Evolutionary conservation across 37 sponge, comb jelly and placozoan genomes (phyloP).

Genomic region (Chondrosia reniformis): DNA sequence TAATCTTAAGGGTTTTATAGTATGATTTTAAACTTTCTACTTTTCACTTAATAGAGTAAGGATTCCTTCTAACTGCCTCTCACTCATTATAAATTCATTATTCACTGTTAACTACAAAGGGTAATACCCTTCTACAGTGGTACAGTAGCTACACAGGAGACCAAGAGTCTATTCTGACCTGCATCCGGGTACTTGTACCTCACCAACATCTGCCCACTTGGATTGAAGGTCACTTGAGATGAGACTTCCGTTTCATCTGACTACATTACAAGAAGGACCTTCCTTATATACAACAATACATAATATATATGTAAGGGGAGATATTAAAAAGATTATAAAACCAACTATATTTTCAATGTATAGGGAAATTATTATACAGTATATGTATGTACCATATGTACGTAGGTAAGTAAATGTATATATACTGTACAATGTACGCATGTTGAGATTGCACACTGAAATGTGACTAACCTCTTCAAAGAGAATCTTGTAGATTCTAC

Average conservation of each 20-base stretch:
- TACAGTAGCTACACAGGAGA: background rate
- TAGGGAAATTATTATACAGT: background rate
- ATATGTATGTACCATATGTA: background rate
- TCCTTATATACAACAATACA: conserved; percentile 16
- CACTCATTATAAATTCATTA: too few relatives aligned
- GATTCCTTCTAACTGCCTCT: too few relatives aligned
- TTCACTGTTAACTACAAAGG: too few relatives aligned
- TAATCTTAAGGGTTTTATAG: too few relatives aligned
- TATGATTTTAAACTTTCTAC: too few relatives aligned
- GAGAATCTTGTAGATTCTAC: conserved; percentile 39
- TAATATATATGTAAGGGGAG: background rate
- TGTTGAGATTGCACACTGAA: background rate
- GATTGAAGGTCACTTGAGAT: conserved; percentile 52
- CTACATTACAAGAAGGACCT: background rate
- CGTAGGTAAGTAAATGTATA: background rate
- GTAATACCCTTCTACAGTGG: background rate
- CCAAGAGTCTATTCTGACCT: background rate
- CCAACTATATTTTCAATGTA: background rate
- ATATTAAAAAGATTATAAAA: background rate
- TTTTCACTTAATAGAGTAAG: too few relatives aligned
- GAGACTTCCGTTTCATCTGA: conserved; percentile 46
- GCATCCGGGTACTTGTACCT: conserved; percentile 49
- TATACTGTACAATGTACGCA: background rate
- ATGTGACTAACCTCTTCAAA: conserved; percentile 53
- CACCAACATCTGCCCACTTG: conserved; percentile 29